Percentiles rank a stretch among this genome's conserved stretches.
Evolutionary conservation across 2,797 vertebrate species (phyloP).

Genomic region (Neosilurus hyrtlii): DNA sequence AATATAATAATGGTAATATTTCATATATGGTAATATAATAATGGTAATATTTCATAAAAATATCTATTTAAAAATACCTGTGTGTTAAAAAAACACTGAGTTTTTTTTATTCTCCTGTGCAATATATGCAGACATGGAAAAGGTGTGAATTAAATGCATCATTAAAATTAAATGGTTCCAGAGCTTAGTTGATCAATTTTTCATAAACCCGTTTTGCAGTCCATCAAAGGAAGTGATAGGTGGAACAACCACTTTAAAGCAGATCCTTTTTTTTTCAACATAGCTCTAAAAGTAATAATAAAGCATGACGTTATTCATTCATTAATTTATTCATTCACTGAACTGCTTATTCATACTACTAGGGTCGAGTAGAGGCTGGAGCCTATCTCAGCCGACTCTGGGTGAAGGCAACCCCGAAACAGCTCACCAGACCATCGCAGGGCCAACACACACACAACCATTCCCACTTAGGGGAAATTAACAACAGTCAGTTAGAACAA

Average conservation of each 20-base stretch:
- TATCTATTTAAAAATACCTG: background rate
- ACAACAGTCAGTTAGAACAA: no score
- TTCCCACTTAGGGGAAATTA: no score
- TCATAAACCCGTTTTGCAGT: slow-evolving; percentile 25
- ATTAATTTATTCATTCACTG: no score
- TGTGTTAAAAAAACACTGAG: background rate
- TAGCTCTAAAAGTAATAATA: background rate
- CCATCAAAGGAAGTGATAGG: slow-evolving; percentile 8
- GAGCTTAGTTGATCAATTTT: slow-evolving; percentile 32
- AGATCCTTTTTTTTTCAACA: background rate
- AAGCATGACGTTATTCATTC: background rate
- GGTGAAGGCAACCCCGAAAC: no score
- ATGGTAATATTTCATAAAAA: background rate
- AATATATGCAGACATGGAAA: slow-evolving; percentile 7
- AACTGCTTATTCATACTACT: no score
- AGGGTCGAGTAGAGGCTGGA: no score
- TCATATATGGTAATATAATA: no score
- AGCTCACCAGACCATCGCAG: no score
- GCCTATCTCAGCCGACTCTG: no score
- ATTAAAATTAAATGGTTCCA: slow-evolving; percentile 18
- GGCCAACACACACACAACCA: no score
- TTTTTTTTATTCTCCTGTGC: background rate
- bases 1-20: no score
- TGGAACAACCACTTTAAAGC: slow-evolving; percentile 11
- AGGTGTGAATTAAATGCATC: slow-evolving; percentile 26